These are phyloP conservation scores for Ptycholaimellus sp. DNA, from an alignment of 2,888 invertebrate genomes.

Conservation along the genomic window DNA sequence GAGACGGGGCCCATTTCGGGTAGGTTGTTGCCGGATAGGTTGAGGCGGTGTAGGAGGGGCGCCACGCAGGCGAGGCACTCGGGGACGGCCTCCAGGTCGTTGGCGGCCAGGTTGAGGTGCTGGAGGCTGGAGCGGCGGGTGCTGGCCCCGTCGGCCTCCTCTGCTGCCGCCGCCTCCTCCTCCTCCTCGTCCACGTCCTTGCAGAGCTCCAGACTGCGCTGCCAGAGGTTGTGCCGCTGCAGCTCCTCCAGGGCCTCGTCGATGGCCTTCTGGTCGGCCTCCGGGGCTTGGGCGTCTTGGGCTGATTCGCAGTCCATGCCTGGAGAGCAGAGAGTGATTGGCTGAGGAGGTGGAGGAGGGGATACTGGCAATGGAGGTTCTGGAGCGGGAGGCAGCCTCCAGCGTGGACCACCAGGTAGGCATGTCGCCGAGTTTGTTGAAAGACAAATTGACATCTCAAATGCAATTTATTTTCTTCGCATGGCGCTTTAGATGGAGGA, in stretches of 20 bases:
- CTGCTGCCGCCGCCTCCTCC: neutral
- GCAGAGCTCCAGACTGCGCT: constrained; percentile 12
- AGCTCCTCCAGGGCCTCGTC: constrained; percentile 24
- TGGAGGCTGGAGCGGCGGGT: neutral
- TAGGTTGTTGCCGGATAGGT: constrained; percentile 57
- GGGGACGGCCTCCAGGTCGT: constrained; percentile 64
- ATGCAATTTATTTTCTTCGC: too few species aligned
- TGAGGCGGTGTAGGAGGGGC: constrained; percentile 56
- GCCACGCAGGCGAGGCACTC: constrained; percentile 67
- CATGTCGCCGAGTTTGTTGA: too few species aligned
- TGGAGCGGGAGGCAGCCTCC: too few species aligned
- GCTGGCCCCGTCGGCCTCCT: constrained; percentile 4
- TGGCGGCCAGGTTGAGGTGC: constrained; percentile 45
- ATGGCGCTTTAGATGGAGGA: too few species aligned
- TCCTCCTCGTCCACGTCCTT: constrained; percentile 12
- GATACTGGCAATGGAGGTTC: too few species aligned
- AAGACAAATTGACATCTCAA: too few species aligned
- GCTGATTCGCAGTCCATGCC: too few species aligned
- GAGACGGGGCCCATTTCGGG: constrained; percentile 54
- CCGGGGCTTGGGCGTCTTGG: neutral
- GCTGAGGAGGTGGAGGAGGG: too few species aligned
- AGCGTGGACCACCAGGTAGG: too few species aligned
- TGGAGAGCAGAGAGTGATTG: too few species aligned
- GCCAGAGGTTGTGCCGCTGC: constrained; percentile 47
- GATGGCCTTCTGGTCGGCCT: neutral